Base-by-base conservation (phyloP, 2,888 invertebrate species). In the Caradrina clavipalpis region DNA sequence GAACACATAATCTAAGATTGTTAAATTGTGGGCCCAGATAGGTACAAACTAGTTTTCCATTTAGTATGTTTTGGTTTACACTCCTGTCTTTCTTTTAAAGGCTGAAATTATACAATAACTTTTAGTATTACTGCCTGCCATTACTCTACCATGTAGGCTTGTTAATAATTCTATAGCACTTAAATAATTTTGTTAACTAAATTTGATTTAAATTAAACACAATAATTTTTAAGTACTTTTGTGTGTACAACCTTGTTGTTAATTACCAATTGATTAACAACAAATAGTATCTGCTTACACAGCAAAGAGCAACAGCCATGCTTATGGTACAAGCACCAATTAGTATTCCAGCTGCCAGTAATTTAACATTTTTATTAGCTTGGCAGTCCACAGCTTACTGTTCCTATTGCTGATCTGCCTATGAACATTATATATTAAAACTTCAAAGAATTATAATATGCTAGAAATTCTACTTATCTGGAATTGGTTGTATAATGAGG, bases 231-330 rank as follows among this genome's bases (percentile, higher is more conserved):
- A 42, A n/a, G 7, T 54, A 54, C 22, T 60, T 56, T 39, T 55
- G 42, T 70, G 61, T 59, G 45, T 66, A 70, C 60, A 60, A 69
- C 55, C 47, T 68, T 85, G 83, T 85, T 87, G 88, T 80, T 85
- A 84, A 84, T 89, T 83, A 77, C 54, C 51, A 70, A 83, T 83
- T 87, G 81, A 86, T 87, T 88, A 84, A 75, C 73, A 85, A 77
- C 83, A 84, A 66, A 57, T 49, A 60, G 65, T 63, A 80, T 66
- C 72, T 67, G 86, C 87, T 90, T 87, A 67, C 68, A 84, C 78
- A 89, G 86, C 87, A 87, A 83, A 88, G 85, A 90, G 81, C 73
- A 88, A 81, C 45, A 61, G 70, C 89, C 88, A 89, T 87, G 81
- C 76, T 82, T 76, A 87, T 90, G 89, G 88, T 86, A 88, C 87